Base-by-base conservation (phyloP, 2,888 invertebrate genomes). In the Prenolepis imparis region DNA sequence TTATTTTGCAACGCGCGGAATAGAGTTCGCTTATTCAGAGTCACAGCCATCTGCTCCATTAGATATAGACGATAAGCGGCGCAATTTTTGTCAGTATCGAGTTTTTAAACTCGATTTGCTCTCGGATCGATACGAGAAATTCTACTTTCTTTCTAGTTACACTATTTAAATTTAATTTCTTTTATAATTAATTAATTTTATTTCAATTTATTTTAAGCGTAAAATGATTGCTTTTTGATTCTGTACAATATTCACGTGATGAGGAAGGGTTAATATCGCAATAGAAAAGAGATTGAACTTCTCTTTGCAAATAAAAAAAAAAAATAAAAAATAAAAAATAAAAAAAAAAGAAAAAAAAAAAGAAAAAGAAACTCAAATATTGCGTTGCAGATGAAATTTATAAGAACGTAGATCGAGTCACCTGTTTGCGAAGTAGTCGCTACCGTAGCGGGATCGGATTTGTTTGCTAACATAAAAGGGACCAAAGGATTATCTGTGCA, bases 391-490 rank as follows among this genome's bases (percentile, higher is more conserved):
- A 59, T 41, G 52, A 66, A 66, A 68, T 77, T 67, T 48, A 72
- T 52, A 52, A 52, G 67, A 75, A 72, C 32, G 64, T n/a, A 70
- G n/a, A 78, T 84, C 73, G 83, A 86, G 84, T 90, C 86, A 88
- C 84, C 82, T 88, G 86, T 89, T 91, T 87, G 88, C 78, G 74
- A 84, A 85, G 82, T 85, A 28, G 84, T 82, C 52, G 86, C 86
- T 82, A 85, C 82, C 84, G 87, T 84, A 84, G 74, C 72, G 86
- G 83, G 87, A 87, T 85, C 82, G 90, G 90, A 91, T 92, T 91
- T 92, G 92, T 92, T 91, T 92, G 91, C 86, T 84, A 80, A 90
- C 90, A 88, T 88, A 90, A 91, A 92, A 90, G 88, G 90, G 90
- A 91, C 87, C 88, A 90, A 87, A 86, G 88, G 90, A 91, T 92